Conservation (phyloP, 2,888 invertebrate species). For the Oscheius sp. region DNA sequence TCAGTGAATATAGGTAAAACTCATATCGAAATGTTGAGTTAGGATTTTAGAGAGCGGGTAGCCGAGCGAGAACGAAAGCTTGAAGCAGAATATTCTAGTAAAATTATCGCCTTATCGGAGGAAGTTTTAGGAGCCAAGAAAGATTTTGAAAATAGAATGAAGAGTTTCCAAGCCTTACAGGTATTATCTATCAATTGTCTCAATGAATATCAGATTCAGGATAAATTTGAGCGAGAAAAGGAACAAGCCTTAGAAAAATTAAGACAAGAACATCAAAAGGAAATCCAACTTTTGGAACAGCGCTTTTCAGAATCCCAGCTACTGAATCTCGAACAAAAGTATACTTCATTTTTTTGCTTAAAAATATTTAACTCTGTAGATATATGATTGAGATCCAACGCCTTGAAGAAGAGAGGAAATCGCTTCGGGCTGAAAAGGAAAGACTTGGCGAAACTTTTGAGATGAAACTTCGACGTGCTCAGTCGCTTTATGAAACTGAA, state of each 20-base stretch:
- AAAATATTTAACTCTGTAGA: conserved; percentile 41
- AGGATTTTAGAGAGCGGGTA: conserved; percentile 59
- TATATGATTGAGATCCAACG: conserved; percentile 70
- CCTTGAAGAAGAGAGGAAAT: conserved; percentile 70
- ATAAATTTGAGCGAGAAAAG: conserved; percentile 69
- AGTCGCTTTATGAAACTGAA: conserved; percentile 69
- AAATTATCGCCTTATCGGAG: conserved; percentile 72
- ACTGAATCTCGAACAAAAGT: conserved; percentile 70
- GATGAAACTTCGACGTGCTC: conserved; percentile 68
- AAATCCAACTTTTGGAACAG: conserved; percentile 68
- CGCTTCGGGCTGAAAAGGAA: conserved; percentile 67
- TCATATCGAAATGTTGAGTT: neutral
- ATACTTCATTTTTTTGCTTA: conserved; percentile 6
- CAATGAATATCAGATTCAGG: conserved; percentile 42
- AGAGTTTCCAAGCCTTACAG: conserved; percentile 72
- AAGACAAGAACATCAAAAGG: conserved; percentile 70
- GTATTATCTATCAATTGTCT: conserved; percentile 25
- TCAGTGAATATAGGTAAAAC: conserved; percentile 65
- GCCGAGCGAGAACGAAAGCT: conserved; percentile 69
- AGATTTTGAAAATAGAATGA: conserved; percentile 73
- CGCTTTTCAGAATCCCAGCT: conserved; percentile 68
- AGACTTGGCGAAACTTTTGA: conserved; percentile 70
- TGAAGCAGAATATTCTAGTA: conserved; percentile 70
- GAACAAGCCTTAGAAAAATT: conserved; percentile 69
- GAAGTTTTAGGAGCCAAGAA: conserved; percentile 71